A percentile compares a stretch with the other conserved stretches of the same genome.
Conservation (phyloP, 2,797 vertebrate genomes). For the Eulemur mongoz region DNA sequence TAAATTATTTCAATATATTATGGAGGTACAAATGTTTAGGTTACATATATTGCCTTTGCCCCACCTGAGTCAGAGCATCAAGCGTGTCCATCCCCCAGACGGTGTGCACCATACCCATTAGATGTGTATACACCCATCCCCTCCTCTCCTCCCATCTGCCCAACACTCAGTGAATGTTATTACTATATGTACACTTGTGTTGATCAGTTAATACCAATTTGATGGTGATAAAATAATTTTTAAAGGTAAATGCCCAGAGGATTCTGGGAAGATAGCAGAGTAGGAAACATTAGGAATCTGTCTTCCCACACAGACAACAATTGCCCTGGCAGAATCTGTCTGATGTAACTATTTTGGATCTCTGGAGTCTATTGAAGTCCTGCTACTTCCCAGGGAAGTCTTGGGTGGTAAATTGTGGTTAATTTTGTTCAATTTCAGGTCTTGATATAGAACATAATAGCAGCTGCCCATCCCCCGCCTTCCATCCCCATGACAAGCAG, state of each 20-base stretch:
- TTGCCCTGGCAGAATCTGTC: background rate
- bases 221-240: background rate
- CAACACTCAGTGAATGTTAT: too few species aligned
- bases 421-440: background rate
- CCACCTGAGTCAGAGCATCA: too few species aligned
- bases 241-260: background rate
- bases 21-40: too few species aligned
- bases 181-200: too few species aligned
- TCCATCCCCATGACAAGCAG: background rate
- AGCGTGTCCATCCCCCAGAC: too few species aligned
- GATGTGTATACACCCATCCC: too few species aligned
- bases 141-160: too few species aligned
- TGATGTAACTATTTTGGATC: background rate
- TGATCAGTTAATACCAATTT: too few species aligned
- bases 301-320: background rate
- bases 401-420: background rate
- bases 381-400: background rate
- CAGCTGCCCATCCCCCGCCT: too few species aligned
- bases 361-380: background rate
- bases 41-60: too few species aligned
- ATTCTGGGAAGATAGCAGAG: background rate
- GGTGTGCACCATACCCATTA: too few species aligned
- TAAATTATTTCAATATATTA: too few species aligned
- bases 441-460: background rate
- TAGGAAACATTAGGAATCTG: background rate